phyloP scores from a whole-genome alignment of 2,113 vertebrate species.

The Macrotus californicus region DNA sequence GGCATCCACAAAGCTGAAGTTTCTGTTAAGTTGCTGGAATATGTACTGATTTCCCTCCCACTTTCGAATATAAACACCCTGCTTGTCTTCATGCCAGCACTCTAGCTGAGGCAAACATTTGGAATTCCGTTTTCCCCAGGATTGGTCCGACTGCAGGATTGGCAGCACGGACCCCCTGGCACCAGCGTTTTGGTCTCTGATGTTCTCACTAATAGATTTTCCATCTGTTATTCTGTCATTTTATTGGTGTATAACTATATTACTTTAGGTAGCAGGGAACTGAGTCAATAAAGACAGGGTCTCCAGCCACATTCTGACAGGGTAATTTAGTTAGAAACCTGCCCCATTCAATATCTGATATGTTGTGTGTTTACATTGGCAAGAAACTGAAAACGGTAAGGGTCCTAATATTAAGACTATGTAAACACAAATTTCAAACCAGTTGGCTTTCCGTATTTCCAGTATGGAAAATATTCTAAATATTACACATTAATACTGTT shows the following conservation, averaged over 20 bases:
- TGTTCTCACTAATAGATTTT: slow-evolving; percentile 57
- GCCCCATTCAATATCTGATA: slow-evolving; percentile 26
- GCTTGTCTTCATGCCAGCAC: not conserved
- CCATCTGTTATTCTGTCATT: slow-evolving; percentile 51
- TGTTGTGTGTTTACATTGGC: slow-evolving; percentile 44
- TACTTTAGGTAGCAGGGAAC: slow-evolving; percentile 16
- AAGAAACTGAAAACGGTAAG: slow-evolving; percentile 38
- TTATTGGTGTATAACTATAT: slow-evolving; percentile 52
- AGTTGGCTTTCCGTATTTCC: not conserved
- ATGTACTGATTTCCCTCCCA: not conserved
- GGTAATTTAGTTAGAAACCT: slow-evolving; percentile 50
- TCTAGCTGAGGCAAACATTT: not conserved
- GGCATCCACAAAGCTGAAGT: not conserved
- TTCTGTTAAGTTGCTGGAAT: not conserved
- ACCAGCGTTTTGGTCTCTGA: not conserved
- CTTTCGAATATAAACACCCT: not conserved
- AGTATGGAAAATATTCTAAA: not conserved
- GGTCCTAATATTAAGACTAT: not conserved
- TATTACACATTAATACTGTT: not conserved
- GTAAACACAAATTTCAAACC: not conserved
- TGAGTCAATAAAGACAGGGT: slow-evolving; percentile 14
- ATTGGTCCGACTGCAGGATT: not conserved
- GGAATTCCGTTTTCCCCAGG: slow-evolving; percentile 2
- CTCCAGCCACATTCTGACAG: slow-evolving; percentile 27
- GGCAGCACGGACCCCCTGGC: not conserved